Base-by-base conservation (phyloP, 1,140 invertebrate species). In the Paracyclopina nana region DNA sequence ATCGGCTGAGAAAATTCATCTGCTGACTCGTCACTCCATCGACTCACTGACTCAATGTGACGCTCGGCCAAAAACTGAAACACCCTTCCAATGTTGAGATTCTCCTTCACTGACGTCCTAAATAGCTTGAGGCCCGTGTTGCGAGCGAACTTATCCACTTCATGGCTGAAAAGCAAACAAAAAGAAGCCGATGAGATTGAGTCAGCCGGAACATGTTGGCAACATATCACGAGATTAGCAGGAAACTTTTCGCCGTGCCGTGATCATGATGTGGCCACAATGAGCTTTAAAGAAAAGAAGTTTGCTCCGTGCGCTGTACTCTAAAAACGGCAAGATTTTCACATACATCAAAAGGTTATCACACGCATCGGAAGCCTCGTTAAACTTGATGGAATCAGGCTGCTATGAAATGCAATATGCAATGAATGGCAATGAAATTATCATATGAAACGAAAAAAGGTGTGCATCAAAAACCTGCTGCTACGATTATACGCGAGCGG, bases 21-120 rank as follows among this genome's bases (percentile, higher is more conserved):
- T 30, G 29, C 8, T 9, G 8, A 18, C 24, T 44, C 42, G 12
- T 44, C 24, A 22, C 42, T 44, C 42, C 42, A 44, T 20, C 42
- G 42, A 44, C 42, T 44, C 42, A 44, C 42, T 18, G 42, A 14
- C 12, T 44, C 42, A 44, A 44, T 44, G 24, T 44, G 42, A 20
- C 42, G 16, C 24, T 44, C 42, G 4, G 42, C 42, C 5, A 44
- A 25, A 12, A 20, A n/a, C 3, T 44, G 4, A 24, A 44, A 44
- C 5, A 44, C 42, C 24, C 24, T 44, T 14, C 12, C 24, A 5
- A 44, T 22, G 24, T 44, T 44, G 14, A 44, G 24, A 12, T 44
- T 44, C n/a, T 44, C 42, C 24, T 44, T 44, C 24, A 44, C 42
- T 44, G 42, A 44, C 14, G 24, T 44, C 5, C 42, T 14, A 25